Base-by-base conservation (phyloP, 2,888 invertebrate genomes). In the Nomada lathburiana region DNA sequence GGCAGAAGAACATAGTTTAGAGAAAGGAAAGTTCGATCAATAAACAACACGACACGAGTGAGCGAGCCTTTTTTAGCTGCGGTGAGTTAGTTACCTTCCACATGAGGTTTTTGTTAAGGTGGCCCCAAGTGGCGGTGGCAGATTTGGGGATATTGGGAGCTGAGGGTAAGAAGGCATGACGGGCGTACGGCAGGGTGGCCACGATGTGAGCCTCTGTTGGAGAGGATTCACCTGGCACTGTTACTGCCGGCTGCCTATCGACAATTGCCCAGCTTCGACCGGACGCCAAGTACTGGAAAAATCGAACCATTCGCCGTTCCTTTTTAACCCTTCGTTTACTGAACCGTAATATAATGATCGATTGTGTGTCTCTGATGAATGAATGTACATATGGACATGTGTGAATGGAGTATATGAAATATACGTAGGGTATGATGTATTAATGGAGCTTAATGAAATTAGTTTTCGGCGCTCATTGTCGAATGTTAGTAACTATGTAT, bases 31-130 rank as follows among this genome's bases (percentile, higher is more conserved):
- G 71, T 76, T 73, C 57, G 83, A 78, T 55, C 26, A 78, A 86
- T 79, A 83, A 72, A 82, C 52, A 67, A 73, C 72, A 80, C 55
- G 71, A 67, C 29, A 64, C 76, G 65, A 79, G 69, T 67, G 76
- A 80, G 77, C 81, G 88, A 86, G 76, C 75, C 68, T 75, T 55
- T 64, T 18, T 70, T 74, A 85, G 89, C 74, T 83, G 83, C 86
- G 79, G 86, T 88, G 87, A 89, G 89, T 92, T 93, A 93, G 95
- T 95, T 95, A 95, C 95, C 95, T 95, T 95, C 95, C 95, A 95
- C 93, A 95, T 95, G 94, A 95, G 95, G 94, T 95, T 95, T 94
- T 95, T 95, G 94, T 95, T 95, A 94, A 95, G 95, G 92, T 95
- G 95, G 93, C 95, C 95, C 95, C 95, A 95, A 93, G 95, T 95